Percentiles rank a stretch among this genome's conserved stretches.
Evolutionary conservation across 2,113 vertebrate genomes (phyloP).

Genomic region (Perognathus longimembris): DNA sequence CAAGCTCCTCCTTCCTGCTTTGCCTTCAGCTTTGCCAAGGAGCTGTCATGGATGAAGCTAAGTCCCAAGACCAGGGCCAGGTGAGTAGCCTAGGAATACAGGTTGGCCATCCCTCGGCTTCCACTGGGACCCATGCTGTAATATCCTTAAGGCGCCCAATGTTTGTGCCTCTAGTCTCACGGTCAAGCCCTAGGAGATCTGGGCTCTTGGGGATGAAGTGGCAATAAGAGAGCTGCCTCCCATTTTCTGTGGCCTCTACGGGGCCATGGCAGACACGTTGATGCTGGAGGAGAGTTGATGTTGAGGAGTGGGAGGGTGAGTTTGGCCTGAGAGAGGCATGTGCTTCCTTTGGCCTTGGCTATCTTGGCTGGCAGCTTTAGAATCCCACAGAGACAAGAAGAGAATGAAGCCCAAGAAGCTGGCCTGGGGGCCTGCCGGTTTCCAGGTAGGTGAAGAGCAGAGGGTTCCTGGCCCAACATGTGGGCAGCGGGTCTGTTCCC

Average conservation of each 20-base stretch:
- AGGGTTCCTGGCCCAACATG: not conserved
- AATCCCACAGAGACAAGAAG: constrained; percentile 70
- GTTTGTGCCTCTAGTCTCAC: constrained; percentile 34
- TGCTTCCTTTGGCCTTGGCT: constrained; percentile 79
- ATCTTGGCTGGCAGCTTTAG: constrained; percentile 73
- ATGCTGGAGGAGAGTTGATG: not conserved
- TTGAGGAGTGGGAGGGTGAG: not conserved
- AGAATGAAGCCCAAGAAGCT: constrained; percentile 38
- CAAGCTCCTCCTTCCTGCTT: constrained; percentile 11
- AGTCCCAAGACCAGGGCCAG: not conserved
- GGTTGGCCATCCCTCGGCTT: not conserved
- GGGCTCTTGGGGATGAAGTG: constrained; percentile 3
- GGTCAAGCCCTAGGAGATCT: not conserved
- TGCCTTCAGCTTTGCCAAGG: not conserved
- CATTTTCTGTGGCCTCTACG: constrained; percentile 38
- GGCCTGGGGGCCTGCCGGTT: constrained; percentile 62
- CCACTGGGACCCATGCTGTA: not conserved
- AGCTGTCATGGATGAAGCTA: not conserved
- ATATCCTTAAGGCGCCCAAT: not conserved
- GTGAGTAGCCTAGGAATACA: not conserved
- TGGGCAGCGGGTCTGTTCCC: constrained; percentile 74
- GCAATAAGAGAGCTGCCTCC: not conserved
- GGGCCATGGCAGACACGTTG: not conserved
- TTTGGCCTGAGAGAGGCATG: constrained; percentile 75
- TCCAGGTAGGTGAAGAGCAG: constrained; percentile 52